These are phyloP conservation scores for Pollenia labialis DNA, from an alignment of 2,888 invertebrate genomes.

Conservation along the genomic window DNA sequence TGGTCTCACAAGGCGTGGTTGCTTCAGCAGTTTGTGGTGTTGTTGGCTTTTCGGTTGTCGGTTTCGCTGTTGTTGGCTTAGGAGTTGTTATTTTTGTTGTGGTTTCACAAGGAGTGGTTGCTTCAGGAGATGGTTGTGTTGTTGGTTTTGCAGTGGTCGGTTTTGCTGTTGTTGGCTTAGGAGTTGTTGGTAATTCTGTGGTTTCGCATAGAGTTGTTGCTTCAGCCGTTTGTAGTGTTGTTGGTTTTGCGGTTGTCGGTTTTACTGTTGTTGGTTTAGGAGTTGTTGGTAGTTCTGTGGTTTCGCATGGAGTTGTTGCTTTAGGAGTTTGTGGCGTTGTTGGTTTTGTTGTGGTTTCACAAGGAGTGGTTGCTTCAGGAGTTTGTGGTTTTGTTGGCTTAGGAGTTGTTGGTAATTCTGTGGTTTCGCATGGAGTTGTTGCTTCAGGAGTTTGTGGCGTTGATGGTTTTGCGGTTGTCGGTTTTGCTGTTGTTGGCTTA, in stretches of 20 bases:
- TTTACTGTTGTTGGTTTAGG: background rate
- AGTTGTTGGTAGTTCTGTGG: background rate
- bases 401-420: background rate
- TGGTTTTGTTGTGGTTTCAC: too few relatives aligned
- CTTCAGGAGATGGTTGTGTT: background rate
- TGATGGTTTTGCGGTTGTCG: background rate
- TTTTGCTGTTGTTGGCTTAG: background rate
- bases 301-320: background rate
- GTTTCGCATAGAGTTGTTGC: background rate
- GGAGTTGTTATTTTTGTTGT: background rate
- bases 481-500: background rate
- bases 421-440: conserved; percentile 42
- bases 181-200: background rate
- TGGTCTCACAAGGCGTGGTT: too few relatives aligned
- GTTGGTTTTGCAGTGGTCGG: background rate
- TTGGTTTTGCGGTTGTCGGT: background rate
- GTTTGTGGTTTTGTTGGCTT: background rate
- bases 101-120: background rate
- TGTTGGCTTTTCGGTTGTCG: background rate
- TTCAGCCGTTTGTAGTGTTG: background rate
- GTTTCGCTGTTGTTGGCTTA: background rate
- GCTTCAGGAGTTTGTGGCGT: conserved; percentile 60
- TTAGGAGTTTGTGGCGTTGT: background rate
- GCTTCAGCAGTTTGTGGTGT: too few relatives aligned
- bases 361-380: too few relatives aligned